Evolutionary conservation across 2,797 vertebrate genomes (phyloP).

Genomic region (Crocidura indochinensis): DNA sequence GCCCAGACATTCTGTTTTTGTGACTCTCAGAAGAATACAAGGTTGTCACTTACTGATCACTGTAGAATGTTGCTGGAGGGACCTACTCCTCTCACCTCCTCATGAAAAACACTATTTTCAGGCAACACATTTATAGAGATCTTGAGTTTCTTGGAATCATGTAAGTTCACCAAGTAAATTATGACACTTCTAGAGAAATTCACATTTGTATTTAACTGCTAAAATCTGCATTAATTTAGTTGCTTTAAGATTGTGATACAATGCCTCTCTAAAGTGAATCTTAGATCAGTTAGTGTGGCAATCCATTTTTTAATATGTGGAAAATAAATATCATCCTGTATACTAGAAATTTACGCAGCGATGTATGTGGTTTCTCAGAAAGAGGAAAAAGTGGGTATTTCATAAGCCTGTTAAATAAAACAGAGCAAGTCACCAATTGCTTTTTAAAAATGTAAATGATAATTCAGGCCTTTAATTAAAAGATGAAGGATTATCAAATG

Average conservation of each 20-base stretch:
- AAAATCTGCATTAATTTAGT: background rate
- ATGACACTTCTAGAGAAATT: background rate
- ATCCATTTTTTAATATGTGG: background rate
- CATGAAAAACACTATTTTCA: background rate
- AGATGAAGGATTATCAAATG: slow-evolving; percentile 4
- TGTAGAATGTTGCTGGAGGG: too few relatives aligned
- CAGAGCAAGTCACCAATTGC: background rate
- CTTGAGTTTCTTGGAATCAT: background rate
- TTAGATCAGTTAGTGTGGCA: background rate
- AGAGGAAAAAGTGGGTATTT: background rate
- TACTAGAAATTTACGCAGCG: background rate
- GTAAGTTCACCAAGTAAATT: background rate
- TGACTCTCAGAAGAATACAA: too few relatives aligned
- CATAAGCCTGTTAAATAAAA: background rate
- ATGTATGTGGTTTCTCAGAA: background rate
- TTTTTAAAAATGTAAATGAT: background rate
- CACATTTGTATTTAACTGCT: slow-evolving; percentile 17
- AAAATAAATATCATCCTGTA: background rate
- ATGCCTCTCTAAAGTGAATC: background rate
- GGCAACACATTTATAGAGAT: background rate
- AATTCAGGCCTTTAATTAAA: slow-evolving; percentile 32
- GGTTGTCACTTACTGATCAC: too few relatives aligned
- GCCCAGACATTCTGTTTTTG: background rate
- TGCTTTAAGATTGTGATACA: slow-evolving; percentile 10
- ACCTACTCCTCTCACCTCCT: background rate